Evolutionary conservation across 2,888 invertebrate genomes (phyloP).

Genomic region (Eupeodes luniger): DNA sequence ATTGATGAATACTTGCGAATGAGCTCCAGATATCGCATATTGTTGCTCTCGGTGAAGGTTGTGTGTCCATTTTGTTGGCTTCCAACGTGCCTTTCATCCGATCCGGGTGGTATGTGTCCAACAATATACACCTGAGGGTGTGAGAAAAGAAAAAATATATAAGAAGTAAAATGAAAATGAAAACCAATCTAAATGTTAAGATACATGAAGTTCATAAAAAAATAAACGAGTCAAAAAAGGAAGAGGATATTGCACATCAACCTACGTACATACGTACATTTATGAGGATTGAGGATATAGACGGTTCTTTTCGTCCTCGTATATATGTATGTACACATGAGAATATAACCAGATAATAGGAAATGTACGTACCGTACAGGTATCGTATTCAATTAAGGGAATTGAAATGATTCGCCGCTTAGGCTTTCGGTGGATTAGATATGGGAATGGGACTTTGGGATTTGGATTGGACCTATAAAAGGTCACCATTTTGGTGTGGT

Average conservation of each 20-base stretch:
- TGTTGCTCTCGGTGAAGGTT: conserved; percentile 90
- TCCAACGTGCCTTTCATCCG: conserved; percentile 91
- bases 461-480: conserved; percentile 27
- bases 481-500: conserved; percentile 10
- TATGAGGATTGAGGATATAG: too few species aligned
- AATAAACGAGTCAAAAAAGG: conserved; percentile 15
- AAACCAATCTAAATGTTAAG: conserved; percentile 55
- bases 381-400: conserved; percentile 71
- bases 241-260: background rate
- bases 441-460: background rate
- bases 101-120: conserved; percentile 95
- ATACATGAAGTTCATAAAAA: conserved; percentile 46
- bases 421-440: background rate
- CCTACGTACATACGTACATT: conserved; percentile 10
- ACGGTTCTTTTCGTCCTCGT: background rate
- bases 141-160: conserved; percentile 55
- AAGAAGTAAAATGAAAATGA: background rate
- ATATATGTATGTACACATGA: background rate
- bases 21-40: conserved; percentile 89
- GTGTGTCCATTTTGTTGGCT: conserved; percentile 86
- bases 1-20: conserved; percentile 91
- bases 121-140: conserved; percentile 92
- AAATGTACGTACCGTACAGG: conserved; percentile 42
- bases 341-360: background rate
- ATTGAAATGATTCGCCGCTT: conserved; percentile 59